Percentiles rank a stretch among this genome's conserved stretches.
Conservation (phyloP, 2,888 invertebrate species). For the Neoascia interrupta region DNA sequence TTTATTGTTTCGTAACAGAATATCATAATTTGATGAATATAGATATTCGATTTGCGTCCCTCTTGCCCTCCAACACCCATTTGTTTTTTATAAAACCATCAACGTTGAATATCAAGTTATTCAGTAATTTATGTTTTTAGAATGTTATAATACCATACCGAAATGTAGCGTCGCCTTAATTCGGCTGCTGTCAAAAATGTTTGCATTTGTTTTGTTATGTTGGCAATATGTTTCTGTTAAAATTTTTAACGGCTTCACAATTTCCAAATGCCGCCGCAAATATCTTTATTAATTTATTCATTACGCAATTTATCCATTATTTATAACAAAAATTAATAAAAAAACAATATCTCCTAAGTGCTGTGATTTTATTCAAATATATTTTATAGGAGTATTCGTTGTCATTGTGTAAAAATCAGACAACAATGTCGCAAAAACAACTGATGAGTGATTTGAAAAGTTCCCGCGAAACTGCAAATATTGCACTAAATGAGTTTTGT, state of each 20-base stretch:
- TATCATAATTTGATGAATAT: no score
- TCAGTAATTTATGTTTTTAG: no score
- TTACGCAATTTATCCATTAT: neutral
- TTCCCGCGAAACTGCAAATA: slow-evolving; percentile 45
- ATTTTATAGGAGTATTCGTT: slow-evolving; percentile 3
- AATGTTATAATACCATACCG: no score
- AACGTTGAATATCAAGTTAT: no score
- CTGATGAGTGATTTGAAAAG: slow-evolving; percentile 55
- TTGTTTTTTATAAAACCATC: no score
- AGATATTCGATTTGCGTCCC: no score
- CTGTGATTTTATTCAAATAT: slow-evolving; percentile 2
- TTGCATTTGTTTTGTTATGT: neutral
- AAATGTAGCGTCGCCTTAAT: neutral
- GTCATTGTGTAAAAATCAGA: no score
- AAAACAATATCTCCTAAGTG: neutral
- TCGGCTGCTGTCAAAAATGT: slow-evolving; percentile 15
- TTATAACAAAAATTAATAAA: neutral
- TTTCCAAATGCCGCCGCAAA: neutral
- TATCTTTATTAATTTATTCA: slow-evolving; percentile 17
- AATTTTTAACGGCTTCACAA: slow-evolving; percentile 30
- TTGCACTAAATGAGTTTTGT: slow-evolving; percentile 36
- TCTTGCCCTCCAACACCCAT: no score
- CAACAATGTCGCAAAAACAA: slow-evolving; percentile 57
- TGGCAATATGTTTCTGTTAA: slow-evolving; percentile 2
- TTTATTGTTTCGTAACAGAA: no score